Evolutionary conservation across 2,888 invertebrate species (phyloP).

Genomic region (Polydrusus cervinus): DNA sequence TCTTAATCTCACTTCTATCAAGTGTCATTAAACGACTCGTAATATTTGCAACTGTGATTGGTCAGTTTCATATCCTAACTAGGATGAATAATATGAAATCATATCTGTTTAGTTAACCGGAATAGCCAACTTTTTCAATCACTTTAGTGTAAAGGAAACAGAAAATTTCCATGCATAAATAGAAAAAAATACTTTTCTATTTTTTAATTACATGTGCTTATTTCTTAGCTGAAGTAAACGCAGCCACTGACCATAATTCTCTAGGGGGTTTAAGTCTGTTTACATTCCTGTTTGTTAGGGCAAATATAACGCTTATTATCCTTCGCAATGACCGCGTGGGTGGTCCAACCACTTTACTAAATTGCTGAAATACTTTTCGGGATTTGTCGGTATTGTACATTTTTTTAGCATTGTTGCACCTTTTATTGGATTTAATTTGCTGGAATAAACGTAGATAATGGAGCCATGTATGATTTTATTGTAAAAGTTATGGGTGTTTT

Average conservation of each 20-base stretch:
- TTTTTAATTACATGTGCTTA: background rate
- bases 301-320: constrained; percentile 43
- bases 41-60: no score
- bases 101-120: no score
- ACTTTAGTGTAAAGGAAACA: no score
- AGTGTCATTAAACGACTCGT: no score
- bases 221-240: background rate
- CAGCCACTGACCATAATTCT: constrained; percentile 24
- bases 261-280: constrained; percentile 27
- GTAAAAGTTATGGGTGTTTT: constrained; percentile 1
- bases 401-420: constrained; percentile 30
- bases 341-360: constrained; percentile 40
- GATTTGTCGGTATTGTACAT: constrained; percentile 25
- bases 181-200: no score
- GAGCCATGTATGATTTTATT: background rate
- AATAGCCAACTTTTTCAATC: no score
- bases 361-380: constrained; percentile 35
- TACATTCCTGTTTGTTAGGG: constrained; percentile 34
- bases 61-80: no score
- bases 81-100: no score
- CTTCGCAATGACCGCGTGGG: constrained; percentile 25
- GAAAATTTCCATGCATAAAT: no score
- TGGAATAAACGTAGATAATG: constrained; percentile 23
- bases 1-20: no score
- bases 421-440: constrained; percentile 34